Conservation (phyloP, 2,888 invertebrate species). For the Ochropacha duplaris region DNA sequence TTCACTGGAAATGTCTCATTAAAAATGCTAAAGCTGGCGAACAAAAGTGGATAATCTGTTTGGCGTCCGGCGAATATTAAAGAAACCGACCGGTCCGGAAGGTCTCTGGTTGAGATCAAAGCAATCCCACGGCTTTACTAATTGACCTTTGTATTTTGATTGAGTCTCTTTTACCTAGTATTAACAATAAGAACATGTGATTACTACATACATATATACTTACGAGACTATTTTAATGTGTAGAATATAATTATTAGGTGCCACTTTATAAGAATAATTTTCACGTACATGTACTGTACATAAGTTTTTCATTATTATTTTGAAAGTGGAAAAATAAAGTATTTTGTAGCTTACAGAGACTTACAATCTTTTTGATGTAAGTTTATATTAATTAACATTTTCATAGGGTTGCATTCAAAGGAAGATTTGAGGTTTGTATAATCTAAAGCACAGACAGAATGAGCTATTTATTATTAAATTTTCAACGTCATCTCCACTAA, state of each 20-base stretch:
- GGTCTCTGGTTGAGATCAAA: constrained; percentile 72
- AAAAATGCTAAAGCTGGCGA: constrained; percentile 70
- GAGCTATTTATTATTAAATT: not conserved
- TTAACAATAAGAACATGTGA: constrained; percentile 13
- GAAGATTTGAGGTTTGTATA: not conserved
- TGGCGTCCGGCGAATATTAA: constrained; percentile 70
- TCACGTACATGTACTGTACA: too few relatives aligned
- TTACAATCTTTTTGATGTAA: too few relatives aligned
- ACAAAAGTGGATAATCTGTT: constrained; percentile 77
- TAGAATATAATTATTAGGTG: not conserved
- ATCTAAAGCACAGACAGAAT: not conserved
- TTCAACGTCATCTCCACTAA: not conserved
- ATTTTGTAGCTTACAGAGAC: too few relatives aligned
- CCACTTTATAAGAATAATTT: not conserved
- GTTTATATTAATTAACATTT: not conserved
- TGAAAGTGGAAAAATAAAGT: too few relatives aligned
- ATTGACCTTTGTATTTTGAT: constrained; percentile 73
- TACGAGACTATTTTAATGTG: not conserved
- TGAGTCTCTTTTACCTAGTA: constrained; percentile 22
- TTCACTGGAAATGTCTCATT: constrained; percentile 64
- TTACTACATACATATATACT: not conserved
- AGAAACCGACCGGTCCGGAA: constrained; percentile 61
- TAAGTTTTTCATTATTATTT: too few relatives aligned
- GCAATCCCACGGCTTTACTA: constrained; percentile 60
- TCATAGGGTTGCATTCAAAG: not conserved